Evolutionary conservation across 2,797 vertebrate species (phyloP), one percentile per base, ranked within the genome.

Genomic region (Sebastes kiyomatsui): DNA sequence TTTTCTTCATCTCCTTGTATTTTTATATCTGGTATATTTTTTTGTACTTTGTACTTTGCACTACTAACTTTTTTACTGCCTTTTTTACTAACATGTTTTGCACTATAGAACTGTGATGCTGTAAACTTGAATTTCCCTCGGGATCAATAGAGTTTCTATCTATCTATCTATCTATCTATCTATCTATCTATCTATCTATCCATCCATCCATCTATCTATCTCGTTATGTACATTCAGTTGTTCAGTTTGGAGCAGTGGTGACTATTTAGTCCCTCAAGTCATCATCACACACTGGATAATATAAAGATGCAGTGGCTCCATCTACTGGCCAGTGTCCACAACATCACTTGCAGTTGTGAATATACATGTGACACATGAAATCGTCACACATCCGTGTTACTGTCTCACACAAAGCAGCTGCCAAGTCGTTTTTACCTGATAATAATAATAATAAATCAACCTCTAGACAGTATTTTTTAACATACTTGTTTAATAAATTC

Each of bases 311-410:
- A 18, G 27, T 77, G 79, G 54, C 81, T 61, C 88, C 88, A 85
- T 46, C 93, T 90, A 9, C 33, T 77, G 92, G 75, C 7, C 56
- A 27, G 1, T 4, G 13, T 38, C 2, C 6, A 55, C 1, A 49
- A 4, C n/a, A 32, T 62, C 75, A 49, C 20, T 25, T 49, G 27
- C 35, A 33, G 25, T 32, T 62, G 4, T 9, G 7, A 16, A 22
- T 32, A 22, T 32, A 68, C 67, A 75, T 74, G 78, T 82, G 76
- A 78, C 81, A 79, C 4, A 62, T 77, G 33, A 52, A 79, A 38
- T 71, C 79, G 75, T 86, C 83, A 87, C 73, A 68, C 30, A 54
- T 33, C 30, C 75, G 58, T 70, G 70, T 61, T 77, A 67, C 33
- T 61, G 80, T 67, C 22, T 58, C 28, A 59, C 52, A 49, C 30